Base-by-base conservation (phyloP, 1,140 invertebrate genomes). In the Drosophila lini region DNA sequence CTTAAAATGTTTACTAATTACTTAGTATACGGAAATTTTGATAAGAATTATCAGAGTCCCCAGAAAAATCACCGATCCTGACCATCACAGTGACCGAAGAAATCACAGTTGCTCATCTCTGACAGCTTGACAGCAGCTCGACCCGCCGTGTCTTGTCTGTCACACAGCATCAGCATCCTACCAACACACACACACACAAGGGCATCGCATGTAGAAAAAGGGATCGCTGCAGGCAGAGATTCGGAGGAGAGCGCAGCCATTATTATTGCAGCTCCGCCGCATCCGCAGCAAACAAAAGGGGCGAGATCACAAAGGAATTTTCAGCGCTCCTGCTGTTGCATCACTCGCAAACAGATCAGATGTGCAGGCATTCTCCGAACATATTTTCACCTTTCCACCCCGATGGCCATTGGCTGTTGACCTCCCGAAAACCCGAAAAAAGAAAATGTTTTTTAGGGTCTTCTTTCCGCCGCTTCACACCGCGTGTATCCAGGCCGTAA, bases 261-360 rank as follows among this genome's bases (percentile, higher is more conserved):
- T 55, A 55, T 55, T 55, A 55, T 38, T 68, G 42, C 64, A 71
- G 50, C 52, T 38, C 34, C 32, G 65, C 64, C 73, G 59, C 60
- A 75, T 64, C 63, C 74, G 48, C 31, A 44, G 57, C 52, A 55
- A 42, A 56, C 50, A 77, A 77, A 77, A 67, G 50, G 52, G 74
- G 45, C 41, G 50, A 68, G 75, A 86, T 86, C 82, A 71, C 80
- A 86, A 79, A 80, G 82, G 82, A 86, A 86, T 88, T 82, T 88
- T 80, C 68, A 68, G 56, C 41, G 34, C 71, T 84, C 81, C 81
- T 85, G 81, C 70, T 78, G 75, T 84, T 84, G 81, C 81, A 84
- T 84, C 81, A 84, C 78, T 69, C 41, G 58, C 79, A 74, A 81
- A 61, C 61, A 84, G 78, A 85, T 84, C 82, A 81, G 78, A 81